Evolutionary conservation across 2,888 invertebrate genomes (phyloP), one percentile per base, ranked within the genome.

Genomic region (Tiliacea citrago): DNA sequence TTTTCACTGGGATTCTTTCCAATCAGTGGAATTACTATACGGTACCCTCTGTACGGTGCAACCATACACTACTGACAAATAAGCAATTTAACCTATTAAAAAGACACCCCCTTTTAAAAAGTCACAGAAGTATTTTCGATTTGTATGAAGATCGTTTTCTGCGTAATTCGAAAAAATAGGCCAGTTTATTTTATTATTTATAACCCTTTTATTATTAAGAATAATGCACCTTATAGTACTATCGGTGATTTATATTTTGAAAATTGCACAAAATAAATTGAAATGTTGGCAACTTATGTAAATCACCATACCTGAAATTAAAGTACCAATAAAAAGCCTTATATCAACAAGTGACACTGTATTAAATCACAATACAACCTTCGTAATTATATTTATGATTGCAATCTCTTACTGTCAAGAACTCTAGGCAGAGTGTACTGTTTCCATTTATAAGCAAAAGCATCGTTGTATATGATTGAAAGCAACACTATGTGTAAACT

Each of bases 381-480:
- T 77, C 65, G 39, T 24, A 70, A 63, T 62, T n/a, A 18, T 42
- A 55, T 47, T 42, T 12, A 66, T 21, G 49, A 49, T 18, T 79
- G 5, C 12, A 6, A 67, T 51, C n/a, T 35, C 35, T 24, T 45
- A 29, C 35, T 55, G 16, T 7, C 12, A 35, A 16, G 21, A 8
- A 18, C 21, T 49, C 0, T 42, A 61, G 29, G 29, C 42, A 47
- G 24, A 63, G 35, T 47, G 1, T 60, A 8, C 29, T 13, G 8
- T 67, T 29, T 73, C 58, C 73, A 49, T 65, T 60, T 82, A 45
- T 47, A 77, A 71, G 77, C 79, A 51, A 42, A 82, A 78, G 58
- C 72, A 77, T 71, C 35, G 7, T 58, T 39, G 24, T 12, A 61
- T 42, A 77, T 0, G 51, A 58, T 62, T 55, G 9, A 58, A 67